Base-by-base conservation (phyloP, 2,113 vertebrate genomes). In the Scytalopus superciliaris region DNA sequence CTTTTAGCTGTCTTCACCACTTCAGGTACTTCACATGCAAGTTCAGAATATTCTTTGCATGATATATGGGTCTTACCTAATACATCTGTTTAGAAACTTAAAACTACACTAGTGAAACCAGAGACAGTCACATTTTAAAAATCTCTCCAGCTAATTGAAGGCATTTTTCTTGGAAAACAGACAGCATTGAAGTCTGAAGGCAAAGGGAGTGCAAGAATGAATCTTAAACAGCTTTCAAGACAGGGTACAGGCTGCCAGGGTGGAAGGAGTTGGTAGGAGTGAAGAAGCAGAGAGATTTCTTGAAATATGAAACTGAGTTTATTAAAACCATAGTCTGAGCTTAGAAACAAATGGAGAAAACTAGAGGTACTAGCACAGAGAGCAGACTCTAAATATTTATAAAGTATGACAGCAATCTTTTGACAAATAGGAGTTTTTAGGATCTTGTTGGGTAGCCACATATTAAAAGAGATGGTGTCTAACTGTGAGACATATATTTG, bases 381-480 rank as follows among this genome's bases (percentile, higher is more conserved):
- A 84, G 47, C 24, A 89, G 24, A 86, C 87, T 84, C 87, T 93
- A 92, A 95, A 84, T 96, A 86, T 95, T 94, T 94, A 67, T 94
- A 4, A 81, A 85, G 81, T 76, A 84, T 77, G 67, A 90, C 66
- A 77, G 50, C 70, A 91, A 67, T 66, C 73, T 89, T 93, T 93
- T 93, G 59, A 93, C 33, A 90, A 96, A 89, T 84, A 52, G 0
- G 2, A 35, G 33, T 55, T 70, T 80, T 84, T 78, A 84, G 56
- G 84, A 72, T 89, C 72, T 83, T 77, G 49, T 81, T 92, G 92
- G 44, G 49, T 93, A 90, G 85, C 28, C 79, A 76, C 69, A n/a
- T 84, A 95, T 47, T 88, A 86, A 78, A 84, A 86, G 52, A 84
- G 84, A 72, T 88, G n/a, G 9, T 67, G 68, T 89, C 79, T 90